These are phyloP conservation scores for Chionis minor DNA, from an alignment of 2,113 vertebrate genomes.

Conservation along the genomic window DNA sequence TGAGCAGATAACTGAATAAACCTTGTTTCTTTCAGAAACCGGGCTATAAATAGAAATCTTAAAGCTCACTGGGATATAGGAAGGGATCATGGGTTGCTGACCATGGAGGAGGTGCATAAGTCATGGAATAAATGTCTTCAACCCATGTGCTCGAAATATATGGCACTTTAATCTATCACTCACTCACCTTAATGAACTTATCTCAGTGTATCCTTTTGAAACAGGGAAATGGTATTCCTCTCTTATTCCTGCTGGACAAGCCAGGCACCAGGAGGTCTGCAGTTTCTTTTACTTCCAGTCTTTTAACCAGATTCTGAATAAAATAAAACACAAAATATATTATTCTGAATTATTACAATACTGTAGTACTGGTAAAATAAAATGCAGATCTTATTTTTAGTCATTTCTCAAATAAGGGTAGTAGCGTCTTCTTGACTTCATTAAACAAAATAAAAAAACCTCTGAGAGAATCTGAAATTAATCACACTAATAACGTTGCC, in stretches of 20 bases:
- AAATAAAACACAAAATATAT: not conserved
- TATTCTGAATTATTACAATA: not conserved
- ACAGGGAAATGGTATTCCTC: not conserved
- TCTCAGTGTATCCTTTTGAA: constrained; percentile 17
- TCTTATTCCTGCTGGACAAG: constrained; percentile 8
- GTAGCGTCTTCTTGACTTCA: constrained; percentile 8
- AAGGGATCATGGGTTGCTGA: not conserved
- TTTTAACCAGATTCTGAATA: constrained; percentile 23
- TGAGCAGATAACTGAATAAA: not conserved
- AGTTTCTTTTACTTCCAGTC: not conserved
- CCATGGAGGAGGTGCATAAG: not conserved
- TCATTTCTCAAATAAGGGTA: not conserved
- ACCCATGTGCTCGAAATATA: not conserved
- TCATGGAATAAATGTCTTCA: not conserved
- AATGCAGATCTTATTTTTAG: not conserved
- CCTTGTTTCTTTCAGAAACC: not conserved
- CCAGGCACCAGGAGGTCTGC: constrained; percentile 37
- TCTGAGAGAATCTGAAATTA: constrained; percentile 14
- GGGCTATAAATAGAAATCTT: not conserved
- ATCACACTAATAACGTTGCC: not conserved
- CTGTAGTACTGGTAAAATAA: constrained; percentile 6
- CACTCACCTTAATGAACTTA: constrained; percentile 34
- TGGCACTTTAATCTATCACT: not conserved
- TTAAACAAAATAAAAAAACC: not conserved
- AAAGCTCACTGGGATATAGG: not conserved